Evolutionary conservation across 2,888 invertebrate genomes (phyloP).

Genomic region (Ennomos fuscantarius): DNA sequence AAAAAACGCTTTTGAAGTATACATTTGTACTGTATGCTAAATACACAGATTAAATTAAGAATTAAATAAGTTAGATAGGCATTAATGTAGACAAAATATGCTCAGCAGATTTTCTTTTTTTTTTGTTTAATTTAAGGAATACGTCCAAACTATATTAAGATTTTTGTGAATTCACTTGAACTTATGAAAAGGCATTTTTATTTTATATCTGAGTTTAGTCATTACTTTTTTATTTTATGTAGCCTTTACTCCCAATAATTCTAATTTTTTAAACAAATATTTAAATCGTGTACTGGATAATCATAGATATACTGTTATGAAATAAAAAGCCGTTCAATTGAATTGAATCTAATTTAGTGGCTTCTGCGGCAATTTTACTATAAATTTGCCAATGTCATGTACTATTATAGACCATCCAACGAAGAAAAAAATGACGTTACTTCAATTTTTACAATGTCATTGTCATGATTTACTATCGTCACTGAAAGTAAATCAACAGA

Average conservation of each 20-base stretch:
- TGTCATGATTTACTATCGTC: too few species aligned
- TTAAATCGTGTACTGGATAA: too few species aligned
- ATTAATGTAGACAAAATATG: constrained; percentile 73
- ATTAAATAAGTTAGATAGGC: constrained; percentile 73
- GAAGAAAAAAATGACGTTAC: too few species aligned
- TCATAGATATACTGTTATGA: too few species aligned
- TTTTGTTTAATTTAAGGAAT: constrained; percentile 44
- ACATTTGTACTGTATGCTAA: constrained; percentile 72
- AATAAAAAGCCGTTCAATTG: too few species aligned
- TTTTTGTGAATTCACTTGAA: constrained; percentile 18
- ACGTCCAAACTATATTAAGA: constrained; percentile 49
- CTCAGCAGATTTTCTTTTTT: constrained; percentile 61
- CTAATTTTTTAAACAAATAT: too few species aligned
- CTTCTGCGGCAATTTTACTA: too few species aligned
- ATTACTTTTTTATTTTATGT: constrained; percentile 6
- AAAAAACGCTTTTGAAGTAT: constrained; percentile 75
- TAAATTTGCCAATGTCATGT: too few species aligned
- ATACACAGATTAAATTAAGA: constrained; percentile 59
- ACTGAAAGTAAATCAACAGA: too few species aligned
- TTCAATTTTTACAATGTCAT: too few species aligned
- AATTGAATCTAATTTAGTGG: too few species aligned
- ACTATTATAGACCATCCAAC: too few species aligned
- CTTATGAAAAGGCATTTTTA: constrained; percentile 6
- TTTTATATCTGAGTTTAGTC: not conserved
- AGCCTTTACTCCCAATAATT: constrained; percentile 8